These are phyloP conservation scores for Scaptomyza graminum DNA, from an alignment of 1,140 invertebrate species.

Conservation along the genomic window DNA sequence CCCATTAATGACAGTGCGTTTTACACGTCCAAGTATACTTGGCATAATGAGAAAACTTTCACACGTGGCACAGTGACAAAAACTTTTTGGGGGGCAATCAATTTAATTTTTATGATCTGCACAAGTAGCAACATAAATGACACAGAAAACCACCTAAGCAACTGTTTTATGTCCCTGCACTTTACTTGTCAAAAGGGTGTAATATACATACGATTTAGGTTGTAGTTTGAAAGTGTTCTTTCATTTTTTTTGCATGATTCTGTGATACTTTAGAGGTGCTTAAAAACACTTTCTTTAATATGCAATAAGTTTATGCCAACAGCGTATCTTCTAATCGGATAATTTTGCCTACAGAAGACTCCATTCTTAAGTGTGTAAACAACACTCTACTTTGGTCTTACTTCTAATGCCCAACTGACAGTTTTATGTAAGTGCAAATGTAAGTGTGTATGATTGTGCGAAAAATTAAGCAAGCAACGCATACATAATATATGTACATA, in stretches of 20 bases:
- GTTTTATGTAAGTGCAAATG: slow-evolving; percentile 56
- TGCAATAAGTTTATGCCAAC: neutral
- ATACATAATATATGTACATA: neutral
- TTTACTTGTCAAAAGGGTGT: neutral
- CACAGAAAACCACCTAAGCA: neutral
- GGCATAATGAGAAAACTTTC: slow-evolving; percentile 76
- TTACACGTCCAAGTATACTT: slow-evolving; percentile 49
- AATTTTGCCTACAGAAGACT: neutral
- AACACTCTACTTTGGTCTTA: slow-evolving; percentile 76
- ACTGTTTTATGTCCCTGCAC: neutral
- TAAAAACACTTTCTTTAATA: neutral
- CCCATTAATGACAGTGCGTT: slow-evolving; percentile 67
- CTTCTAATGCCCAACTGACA: slow-evolving; percentile 73
- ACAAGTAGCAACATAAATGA: slow-evolving; percentile 10
- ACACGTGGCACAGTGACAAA: slow-evolving; percentile 54
- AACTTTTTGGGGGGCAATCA: slow-evolving; percentile 67
- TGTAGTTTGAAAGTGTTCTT: neutral
- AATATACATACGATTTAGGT: neutral
- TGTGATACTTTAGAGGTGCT: neutral
- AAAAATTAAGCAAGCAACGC: slow-evolving; percentile 75
- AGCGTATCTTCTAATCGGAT: slow-evolving; percentile 10
- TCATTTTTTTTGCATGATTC: neutral
- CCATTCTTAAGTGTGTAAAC: slow-evolving; percentile 54
- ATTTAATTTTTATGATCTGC: slow-evolving; percentile 80
- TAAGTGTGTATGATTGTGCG: slow-evolving; percentile 67